These are phyloP conservation scores for Sphaerodactylus townsendi DNA, from an alignment of 2,113 vertebrate genomes.

Conservation along the genomic window DNA sequence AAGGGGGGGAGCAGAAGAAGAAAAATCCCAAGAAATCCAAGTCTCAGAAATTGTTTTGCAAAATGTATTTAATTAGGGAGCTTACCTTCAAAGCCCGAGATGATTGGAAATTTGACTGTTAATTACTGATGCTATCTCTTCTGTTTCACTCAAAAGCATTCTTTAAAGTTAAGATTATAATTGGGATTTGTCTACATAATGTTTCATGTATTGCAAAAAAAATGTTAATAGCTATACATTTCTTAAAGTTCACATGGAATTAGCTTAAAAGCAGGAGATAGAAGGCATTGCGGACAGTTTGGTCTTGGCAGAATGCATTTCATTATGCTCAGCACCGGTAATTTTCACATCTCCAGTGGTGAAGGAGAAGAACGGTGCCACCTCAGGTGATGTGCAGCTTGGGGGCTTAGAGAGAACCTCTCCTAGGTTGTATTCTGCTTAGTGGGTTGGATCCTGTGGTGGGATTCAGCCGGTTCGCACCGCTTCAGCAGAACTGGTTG, in stretches of 20 bases:
- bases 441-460: no score
- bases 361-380: no score
- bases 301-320: constrained; percentile 55
- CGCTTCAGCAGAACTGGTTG: no score
- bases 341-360: background rate
- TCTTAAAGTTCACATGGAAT: background rate
- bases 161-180: constrained; percentile 23
- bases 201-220: constrained; percentile 46
- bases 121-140: constrained; percentile 42
- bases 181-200: constrained; percentile 50
- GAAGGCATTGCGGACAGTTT: constrained; percentile 49
- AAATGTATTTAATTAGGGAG: constrained; percentile 48
- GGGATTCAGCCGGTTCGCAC: no score
- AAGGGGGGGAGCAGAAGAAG: background rate
- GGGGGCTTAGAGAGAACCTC: background rate
- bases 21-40: constrained; percentile 51
- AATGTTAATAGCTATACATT: constrained; percentile 36
- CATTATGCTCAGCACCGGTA: constrained; percentile 27
- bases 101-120: constrained; percentile 42
- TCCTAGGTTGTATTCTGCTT: no score
- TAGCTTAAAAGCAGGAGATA: constrained; percentile 18
- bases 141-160: constrained; percentile 19
- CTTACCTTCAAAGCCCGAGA: constrained; percentile 46
- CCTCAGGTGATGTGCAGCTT: background rate
- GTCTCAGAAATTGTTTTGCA: constrained; percentile 42